Conservation (phyloP, 2,113 vertebrate genomes). For the Enhydra lutris region DNA sequence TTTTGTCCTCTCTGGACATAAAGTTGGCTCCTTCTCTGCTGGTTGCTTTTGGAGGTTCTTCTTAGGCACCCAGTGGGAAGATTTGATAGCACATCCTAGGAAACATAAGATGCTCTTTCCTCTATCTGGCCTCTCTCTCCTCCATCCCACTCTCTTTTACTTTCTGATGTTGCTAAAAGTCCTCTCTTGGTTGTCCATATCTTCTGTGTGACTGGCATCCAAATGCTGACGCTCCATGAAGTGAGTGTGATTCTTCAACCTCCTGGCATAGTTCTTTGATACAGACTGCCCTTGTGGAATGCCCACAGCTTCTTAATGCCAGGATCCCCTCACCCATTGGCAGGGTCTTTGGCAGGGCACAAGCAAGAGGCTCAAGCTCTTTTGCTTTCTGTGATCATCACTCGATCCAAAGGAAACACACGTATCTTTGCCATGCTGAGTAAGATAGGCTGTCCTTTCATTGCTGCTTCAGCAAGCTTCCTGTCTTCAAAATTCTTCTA, state of each 20-base stretch:
- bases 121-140: neutral
- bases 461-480: neutral
- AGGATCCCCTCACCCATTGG: neutral
- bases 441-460: neutral
- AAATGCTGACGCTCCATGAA: neutral
- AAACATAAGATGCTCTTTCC: conserved; percentile 10
- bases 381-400: conserved; percentile 8
- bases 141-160: neutral
- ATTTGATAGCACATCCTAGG: neutral
- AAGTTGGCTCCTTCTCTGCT: neutral
- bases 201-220: neutral
- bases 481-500: conserved; percentile 30
- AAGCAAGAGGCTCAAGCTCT: neutral
- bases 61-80: neutral
- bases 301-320: neutral
- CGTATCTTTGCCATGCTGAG: neutral
- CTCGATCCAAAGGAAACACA: neutral
- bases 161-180: neutral
- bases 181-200: neutral
- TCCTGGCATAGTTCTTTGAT: neutral
- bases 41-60: neutral
- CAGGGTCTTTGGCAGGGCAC: neutral
- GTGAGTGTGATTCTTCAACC: neutral
- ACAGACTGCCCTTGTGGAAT: neutral
- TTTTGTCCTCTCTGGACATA: neutral